Base-by-base conservation (phyloP, 2,797 vertebrate species). In the Diplodus puntazzo region DNA sequence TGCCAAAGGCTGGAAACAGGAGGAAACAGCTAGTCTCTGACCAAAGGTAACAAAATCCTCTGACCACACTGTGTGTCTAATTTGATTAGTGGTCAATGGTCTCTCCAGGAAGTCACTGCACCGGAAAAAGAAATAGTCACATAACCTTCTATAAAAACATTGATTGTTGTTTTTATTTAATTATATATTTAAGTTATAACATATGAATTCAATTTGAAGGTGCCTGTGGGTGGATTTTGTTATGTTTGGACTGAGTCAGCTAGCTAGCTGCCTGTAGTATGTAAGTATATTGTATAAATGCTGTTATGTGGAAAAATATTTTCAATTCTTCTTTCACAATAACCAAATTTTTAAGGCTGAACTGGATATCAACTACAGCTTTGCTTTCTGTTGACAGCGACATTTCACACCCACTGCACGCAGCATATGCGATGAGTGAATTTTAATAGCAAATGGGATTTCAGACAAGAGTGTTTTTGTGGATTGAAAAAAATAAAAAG, bases 391-490 rank as follows among this genome's bases (percentile, higher is more conserved):
- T 43, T 79, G 18, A 46, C 48, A 61, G 11, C 11, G 13, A 49
- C 55, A 27, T 9, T 20, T 11, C 17, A 9, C 55, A 43, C 39
- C n/a, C 27, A 27, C 57, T 10, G 25, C 46, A 39, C 13, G 45
- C 34, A 66, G n/a, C 39, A 48, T 69, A 59, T 48, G 48, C 23
- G 63, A 49, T 66, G 60, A 74, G n/a, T 45, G 62, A 64, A 61
- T 67, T 61, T 85, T 34, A 82, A 79, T 61, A 27, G 57, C 34
- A 80, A 80, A 76, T 46, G 2, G 6, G 55, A 50, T 54, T 12
- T 60, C 57, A 20, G 27, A 39, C 23, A 18, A 16, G 11, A 17
- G 1, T 13, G 16, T 71, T 49, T 67, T 27, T 54, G 46, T 53
- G 48, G 43, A 34, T 10, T 34, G 21, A 48, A 9, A 9, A 39